phyloP scores from a whole-genome alignment of 2,113 vertebrate genomes.

The Ia io region DNA sequence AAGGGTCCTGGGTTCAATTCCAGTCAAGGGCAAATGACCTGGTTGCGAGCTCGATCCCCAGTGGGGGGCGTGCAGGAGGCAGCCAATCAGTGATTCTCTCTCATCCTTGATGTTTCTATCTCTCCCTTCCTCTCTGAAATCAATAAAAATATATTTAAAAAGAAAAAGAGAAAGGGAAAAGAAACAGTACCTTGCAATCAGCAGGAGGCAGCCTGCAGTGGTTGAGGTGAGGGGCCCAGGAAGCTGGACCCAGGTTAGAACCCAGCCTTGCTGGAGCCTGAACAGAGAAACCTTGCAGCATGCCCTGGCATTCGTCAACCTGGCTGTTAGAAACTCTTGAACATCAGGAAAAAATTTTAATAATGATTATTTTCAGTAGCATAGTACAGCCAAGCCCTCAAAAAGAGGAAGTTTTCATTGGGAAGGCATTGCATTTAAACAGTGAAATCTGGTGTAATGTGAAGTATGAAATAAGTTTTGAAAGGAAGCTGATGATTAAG shows the following conservation, averaged over 20 bases:
- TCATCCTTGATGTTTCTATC: no score
- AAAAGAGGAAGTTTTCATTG: slow-evolving; percentile 84
- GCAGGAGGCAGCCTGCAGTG: background rate
- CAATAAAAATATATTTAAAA: no score
- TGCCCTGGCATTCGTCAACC: slow-evolving; percentile 54
- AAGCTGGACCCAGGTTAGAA: background rate
- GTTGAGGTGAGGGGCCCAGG: background rate
- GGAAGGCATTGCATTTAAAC: slow-evolving; percentile 88
- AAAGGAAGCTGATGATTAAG: slow-evolving; percentile 98
- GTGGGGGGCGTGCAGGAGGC: no score
- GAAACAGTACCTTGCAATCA: background rate
- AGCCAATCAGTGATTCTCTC: no score
- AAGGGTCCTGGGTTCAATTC: no score
- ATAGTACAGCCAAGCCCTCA: slow-evolving; percentile 78
- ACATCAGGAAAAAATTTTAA: slow-evolving; percentile 79
- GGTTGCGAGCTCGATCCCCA: no score
- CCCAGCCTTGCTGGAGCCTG: background rate
- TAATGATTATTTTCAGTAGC: slow-evolving; percentile 80
- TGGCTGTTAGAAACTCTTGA: slow-evolving; percentile 69
- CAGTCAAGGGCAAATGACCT: no score
- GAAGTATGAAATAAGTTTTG: slow-evolving; percentile 93
- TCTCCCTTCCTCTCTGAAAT: no score
- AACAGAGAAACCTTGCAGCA: slow-evolving; percentile 44
- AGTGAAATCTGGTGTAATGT: slow-evolving; percentile 89
- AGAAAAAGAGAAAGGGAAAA: background rate